Evolutionary conservation across 1,140 invertebrate species (phyloP).

Genomic region (Oreohelix idahoensis): DNA sequence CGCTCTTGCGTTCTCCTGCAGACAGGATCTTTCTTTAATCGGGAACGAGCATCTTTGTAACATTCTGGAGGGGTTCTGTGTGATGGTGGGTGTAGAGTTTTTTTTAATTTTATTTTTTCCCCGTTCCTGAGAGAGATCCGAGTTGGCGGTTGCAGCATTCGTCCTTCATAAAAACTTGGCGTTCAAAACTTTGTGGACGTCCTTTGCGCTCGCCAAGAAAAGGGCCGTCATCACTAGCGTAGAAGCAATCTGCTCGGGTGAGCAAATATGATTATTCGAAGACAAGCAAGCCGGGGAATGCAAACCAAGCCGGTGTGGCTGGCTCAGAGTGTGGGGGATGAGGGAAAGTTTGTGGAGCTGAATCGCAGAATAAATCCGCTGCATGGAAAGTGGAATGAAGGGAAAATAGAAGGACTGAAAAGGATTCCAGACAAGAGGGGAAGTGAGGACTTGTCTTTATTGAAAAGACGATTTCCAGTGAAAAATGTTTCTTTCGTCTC

Average conservation of each 20-base stretch:
- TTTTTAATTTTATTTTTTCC: background rate
- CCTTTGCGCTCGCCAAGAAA: background rate
- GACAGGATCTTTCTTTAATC: constrained; percentile 24
- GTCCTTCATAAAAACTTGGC: background rate
- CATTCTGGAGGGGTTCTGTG: background rate
- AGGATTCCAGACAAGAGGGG: background rate
- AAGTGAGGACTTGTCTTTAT: constrained; percentile 11
- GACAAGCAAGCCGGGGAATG: background rate
- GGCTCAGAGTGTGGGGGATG: background rate
- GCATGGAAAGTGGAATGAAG: constrained; percentile 4
- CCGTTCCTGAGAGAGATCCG: background rate
- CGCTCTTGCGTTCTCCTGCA: background rate
- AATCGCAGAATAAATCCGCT: background rate
- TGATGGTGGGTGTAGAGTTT: background rate
- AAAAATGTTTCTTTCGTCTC: constrained; percentile 8
- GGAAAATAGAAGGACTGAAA: background rate
- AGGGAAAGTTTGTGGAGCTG: constrained; percentile 14
- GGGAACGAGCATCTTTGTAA: constrained; percentile 2
- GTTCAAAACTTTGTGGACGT: background rate
- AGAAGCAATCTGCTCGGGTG: constrained; percentile 18
- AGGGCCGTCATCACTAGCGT: background rate
- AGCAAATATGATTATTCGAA: constrained; percentile 18
- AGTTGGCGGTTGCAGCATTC: background rate
- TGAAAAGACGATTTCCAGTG: constrained; percentile 21
- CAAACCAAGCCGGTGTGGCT: background rate